Base-by-base conservation (phyloP, 2,113 vertebrate genomes). In the Numenius arquata region DNA sequence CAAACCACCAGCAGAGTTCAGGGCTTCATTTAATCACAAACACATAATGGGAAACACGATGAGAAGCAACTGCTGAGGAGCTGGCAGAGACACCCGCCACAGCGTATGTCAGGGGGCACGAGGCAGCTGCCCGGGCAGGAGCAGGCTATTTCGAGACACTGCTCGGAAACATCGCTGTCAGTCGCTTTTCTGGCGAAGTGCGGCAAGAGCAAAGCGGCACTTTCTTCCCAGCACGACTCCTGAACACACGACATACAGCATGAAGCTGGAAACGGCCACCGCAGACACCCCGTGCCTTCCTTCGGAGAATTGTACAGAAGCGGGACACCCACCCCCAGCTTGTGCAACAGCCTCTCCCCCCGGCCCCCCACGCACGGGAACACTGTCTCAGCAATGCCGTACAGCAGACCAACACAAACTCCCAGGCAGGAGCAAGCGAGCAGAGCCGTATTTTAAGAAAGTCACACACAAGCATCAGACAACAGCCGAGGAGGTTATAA, bases 121-220 rank as follows among this genome's bases (percentile, higher is more conserved):
- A 47, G 36, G 90, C 82, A 94, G 92, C 90, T 90, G 88, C 73
- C 91, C 12, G 9, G 4, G 74, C 79, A 48, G 8, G 67, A 56
- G 79, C 62, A 61, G 79, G 34, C 93, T 83, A 58, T 96, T 95
- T 96, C 15, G 15, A 61, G 95, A 72, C 53, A 43, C 6, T 75
- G 22, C 53, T 70, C 66, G 90, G 85, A 90, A 95, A 80, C 58
- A 30, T 61, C 1, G 6, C 79, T 34, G 67, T 41, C 68, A 61
- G 74, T 25, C n/a, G 55, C 90, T 91, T 50, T 47, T 68, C 66
- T 65, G 12, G 74, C 48, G 4, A 27, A 2, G 32, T 1, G 85
- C 9, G 82, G 81, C 65, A 73, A 81, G 92, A 61, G 65, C 87
- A 78, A 30, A 50, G 74, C 11, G 12, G 81, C 89, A 9, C 70